Conservation (phyloP, 2,113 vertebrate genomes). For the Neolamprologus sp. region DNA sequence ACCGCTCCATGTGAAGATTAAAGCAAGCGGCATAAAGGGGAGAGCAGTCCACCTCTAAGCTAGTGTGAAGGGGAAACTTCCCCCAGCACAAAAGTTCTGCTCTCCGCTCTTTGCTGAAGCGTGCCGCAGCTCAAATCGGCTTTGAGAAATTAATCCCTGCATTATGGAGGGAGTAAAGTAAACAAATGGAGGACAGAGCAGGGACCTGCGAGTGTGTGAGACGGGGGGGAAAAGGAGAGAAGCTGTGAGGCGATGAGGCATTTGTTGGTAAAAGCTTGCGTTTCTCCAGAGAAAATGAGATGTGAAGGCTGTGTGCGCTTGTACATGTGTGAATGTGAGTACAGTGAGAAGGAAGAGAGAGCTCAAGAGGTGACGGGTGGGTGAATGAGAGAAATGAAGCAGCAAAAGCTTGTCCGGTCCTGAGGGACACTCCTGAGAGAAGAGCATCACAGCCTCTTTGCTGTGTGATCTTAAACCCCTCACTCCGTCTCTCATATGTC, state of each 20-base stretch:
- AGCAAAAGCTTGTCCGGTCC: slow-evolving; percentile 1
- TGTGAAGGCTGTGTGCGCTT: background rate
- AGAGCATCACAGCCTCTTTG: background rate
- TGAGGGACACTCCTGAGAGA: slow-evolving; percentile 23
- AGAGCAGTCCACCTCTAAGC: slow-evolving; percentile 65
- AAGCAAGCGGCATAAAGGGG: slow-evolving; percentile 29
- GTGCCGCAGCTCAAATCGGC: slow-evolving; percentile 62
- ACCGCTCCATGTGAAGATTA: slow-evolving; percentile 46
- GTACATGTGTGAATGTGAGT: background rate
- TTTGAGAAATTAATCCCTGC: slow-evolving; percentile 67
- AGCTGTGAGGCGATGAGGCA: background rate
- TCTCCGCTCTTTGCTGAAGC: slow-evolving; percentile 38
- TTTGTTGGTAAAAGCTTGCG: slow-evolving; percentile 28
- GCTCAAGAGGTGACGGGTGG: background rate
- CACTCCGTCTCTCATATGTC: slow-evolving; percentile 25
- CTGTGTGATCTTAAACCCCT: slow-evolving; percentile 29
- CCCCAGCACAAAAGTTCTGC: slow-evolving; percentile 51
- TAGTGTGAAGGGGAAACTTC: slow-evolving; percentile 72
- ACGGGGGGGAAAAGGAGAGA: background rate
- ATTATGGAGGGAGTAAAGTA: slow-evolving; percentile 49
- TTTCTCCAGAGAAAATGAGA: slow-evolving; percentile 18
- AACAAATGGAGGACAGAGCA: slow-evolving; percentile 49
- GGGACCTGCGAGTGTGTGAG: slow-evolving; percentile 23
- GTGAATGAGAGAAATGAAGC: slow-evolving; percentile 11
- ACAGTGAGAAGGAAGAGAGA: background rate